These are phyloP conservation scores for Neomicropteryx cornuta DNA, from an alignment of 1,140 invertebrate genomes.

Conservation along the genomic window DNA sequence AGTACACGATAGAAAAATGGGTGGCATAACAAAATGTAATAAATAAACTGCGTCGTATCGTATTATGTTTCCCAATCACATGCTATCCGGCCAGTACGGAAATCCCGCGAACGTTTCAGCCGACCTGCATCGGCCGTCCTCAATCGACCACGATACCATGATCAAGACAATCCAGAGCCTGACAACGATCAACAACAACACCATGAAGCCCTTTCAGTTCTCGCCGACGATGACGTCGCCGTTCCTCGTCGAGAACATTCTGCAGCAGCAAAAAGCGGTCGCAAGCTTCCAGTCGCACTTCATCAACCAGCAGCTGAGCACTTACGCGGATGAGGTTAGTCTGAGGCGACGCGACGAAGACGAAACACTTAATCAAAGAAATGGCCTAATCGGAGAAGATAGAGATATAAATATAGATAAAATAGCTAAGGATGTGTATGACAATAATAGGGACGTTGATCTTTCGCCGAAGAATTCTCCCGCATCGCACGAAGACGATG, in stretches of 20 bases:
- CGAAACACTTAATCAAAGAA: conserved; percentile 22
- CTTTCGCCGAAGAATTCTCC: conserved; percentile 21
- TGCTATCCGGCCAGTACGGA: too few species aligned
- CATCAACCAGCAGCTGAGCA: conserved; percentile 33
- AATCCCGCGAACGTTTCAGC: too few species aligned
- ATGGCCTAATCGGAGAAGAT: conserved; percentile 21
- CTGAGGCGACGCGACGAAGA: conserved; percentile 25
- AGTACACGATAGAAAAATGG: too few species aligned
- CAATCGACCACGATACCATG: conserved; percentile 35
- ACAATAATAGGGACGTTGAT: conserved; percentile 18
- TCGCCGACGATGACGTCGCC: conserved; percentile 38
- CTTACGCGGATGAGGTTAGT: conserved; percentile 31
- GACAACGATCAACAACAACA: conserved; percentile 26
- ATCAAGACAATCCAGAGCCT: conserved; percentile 32
- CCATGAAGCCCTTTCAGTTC: conserved; percentile 20
- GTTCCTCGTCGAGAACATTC: conserved; percentile 34
- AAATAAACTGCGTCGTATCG: too few species aligned
- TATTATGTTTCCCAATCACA: too few species aligned
- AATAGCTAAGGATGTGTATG: conserved; percentile 27
- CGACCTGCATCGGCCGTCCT: too few species aligned
- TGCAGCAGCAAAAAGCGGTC: conserved; percentile 32
- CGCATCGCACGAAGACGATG: conserved; percentile 22
- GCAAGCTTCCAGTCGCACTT: conserved; percentile 35
- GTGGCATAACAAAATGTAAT: too few species aligned
- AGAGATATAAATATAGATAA: conserved; percentile 31